These are phyloP conservation scores for Gallinago media DNA, from an alignment of 2,113 vertebrate genomes.

Conservation along the genomic window DNA sequence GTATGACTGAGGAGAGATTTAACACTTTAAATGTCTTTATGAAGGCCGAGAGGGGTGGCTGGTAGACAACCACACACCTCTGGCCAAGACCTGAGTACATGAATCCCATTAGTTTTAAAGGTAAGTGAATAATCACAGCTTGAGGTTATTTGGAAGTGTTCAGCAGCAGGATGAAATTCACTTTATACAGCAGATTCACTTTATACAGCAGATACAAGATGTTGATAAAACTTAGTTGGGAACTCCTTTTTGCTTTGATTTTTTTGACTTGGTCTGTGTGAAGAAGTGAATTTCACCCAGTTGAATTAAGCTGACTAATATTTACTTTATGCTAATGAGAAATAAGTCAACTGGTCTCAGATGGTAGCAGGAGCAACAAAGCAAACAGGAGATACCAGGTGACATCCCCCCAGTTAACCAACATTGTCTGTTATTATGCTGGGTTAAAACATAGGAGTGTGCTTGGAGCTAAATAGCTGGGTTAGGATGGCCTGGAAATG, in stretches of 20 bases:
- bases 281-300: not conserved
- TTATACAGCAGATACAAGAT: not conserved
- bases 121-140: not conserved
- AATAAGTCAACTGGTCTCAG: not conserved
- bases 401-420: not conserved
- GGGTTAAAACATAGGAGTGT: not conserved
- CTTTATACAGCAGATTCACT: not conserved
- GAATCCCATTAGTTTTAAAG: not conserved
- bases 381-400: not conserved
- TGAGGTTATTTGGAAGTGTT: not conserved
- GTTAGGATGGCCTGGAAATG: not conserved
- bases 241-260: not conserved
- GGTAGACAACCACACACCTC: not conserved
- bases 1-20: not conserved
- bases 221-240: not conserved
- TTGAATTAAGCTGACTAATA: not conserved
- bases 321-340: not conserved
- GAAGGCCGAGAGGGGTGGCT: not conserved
- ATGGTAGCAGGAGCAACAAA: not conserved
- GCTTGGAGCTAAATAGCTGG: not conserved
- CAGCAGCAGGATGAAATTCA: not conserved
- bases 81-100: not conserved
- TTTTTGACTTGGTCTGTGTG: not conserved
- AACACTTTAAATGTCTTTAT: not conserved
- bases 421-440: not conserved